phyloP scores from a whole-genome alignment of 2,113 vertebrate species.

The Uria lomvia region DNA sequence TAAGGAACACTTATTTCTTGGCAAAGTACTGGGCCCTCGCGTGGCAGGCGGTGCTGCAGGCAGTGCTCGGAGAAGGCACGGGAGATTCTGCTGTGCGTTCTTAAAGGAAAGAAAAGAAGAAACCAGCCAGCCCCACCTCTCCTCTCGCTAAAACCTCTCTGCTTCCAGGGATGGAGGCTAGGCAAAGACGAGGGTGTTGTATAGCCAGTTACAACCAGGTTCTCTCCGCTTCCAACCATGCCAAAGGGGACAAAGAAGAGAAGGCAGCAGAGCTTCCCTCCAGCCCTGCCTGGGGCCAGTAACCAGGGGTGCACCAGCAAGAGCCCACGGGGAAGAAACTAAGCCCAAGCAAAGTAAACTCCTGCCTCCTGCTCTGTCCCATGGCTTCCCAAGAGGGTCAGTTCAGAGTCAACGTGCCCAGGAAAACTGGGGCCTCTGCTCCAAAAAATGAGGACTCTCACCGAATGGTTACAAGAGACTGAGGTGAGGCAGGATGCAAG shows the following conservation, averaged over 20 bases:
- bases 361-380: background rate
- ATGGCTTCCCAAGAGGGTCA: background rate
- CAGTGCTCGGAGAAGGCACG: constrained; percentile 72
- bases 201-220: background rate
- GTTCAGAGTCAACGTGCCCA: background rate
- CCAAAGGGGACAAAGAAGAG: background rate
- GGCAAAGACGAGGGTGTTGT: background rate
- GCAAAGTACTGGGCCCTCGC: constrained; percentile 34
- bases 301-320: background rate
- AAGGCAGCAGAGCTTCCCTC: background rate
- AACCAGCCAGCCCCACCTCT: background rate
- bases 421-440: background rate
- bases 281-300: background rate
- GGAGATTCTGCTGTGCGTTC: constrained; percentile 53
- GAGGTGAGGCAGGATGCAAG: background rate
- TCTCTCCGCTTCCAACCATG: constrained; percentile 5
- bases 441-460: background rate
- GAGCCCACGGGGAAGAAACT: background rate
- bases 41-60: constrained; percentile 62
- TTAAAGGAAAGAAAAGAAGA: background rate
- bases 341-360: background rate
- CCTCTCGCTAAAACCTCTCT: background rate
- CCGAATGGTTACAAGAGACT: background rate
- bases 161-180: background rate
- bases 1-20: constrained; percentile 69